These are phyloP conservation scores for Elaphurus davidianus DNA, from an alignment of 2,113 vertebrate genomes.

Conservation along the genomic window DNA sequence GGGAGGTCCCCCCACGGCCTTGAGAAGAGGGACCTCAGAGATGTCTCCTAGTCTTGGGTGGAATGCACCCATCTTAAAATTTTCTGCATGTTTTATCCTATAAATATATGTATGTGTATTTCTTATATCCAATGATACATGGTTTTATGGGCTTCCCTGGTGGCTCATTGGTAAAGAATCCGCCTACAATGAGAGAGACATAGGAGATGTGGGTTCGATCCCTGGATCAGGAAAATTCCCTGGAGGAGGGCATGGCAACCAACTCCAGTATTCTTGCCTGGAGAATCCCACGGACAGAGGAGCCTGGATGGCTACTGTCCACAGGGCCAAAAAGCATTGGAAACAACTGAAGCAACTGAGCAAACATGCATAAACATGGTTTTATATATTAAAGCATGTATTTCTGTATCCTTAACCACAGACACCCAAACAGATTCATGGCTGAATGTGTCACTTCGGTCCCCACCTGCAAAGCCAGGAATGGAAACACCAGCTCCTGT, in stretches of 20 bases:
- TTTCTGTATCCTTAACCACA: neutral
- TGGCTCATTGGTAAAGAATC: neutral
- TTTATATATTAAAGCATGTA: neutral
- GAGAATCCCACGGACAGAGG: neutral
- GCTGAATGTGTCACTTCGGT: neutral
- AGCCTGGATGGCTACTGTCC: neutral
- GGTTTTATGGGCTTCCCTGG: neutral
- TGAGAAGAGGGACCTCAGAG: neutral
- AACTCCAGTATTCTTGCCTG: neutral
- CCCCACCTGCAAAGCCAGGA: neutral
- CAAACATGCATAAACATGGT: neutral
- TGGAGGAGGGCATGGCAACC: neutral
- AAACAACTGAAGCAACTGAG: neutral
- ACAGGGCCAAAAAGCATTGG: neutral
- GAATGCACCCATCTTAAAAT: neutral
- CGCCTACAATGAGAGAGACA: neutral
- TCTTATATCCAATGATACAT: neutral
- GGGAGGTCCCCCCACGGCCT: accelerated
- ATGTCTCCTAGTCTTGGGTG: neutral
- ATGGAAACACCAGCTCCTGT: neutral
- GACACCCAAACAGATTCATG: neutral
- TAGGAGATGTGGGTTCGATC: neutral
- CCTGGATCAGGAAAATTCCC: neutral
- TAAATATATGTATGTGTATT: neutral
- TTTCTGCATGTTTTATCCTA: too few relatives aligned